Evolutionary conservation across 2,888 invertebrate genomes (phyloP).

Genomic region (Agapetus fuscipes): DNA sequence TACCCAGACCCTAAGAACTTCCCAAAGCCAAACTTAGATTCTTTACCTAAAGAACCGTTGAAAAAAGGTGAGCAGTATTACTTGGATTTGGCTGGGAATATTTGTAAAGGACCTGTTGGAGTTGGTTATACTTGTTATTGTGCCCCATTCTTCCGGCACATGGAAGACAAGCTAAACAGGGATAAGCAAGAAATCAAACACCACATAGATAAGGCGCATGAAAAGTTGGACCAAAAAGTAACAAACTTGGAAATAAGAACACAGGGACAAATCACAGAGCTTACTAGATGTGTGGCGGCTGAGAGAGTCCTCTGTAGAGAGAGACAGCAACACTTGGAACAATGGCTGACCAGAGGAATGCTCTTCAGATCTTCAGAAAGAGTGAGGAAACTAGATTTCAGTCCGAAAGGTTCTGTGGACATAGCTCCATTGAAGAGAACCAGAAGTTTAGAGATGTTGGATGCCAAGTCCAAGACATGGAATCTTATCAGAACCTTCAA

Average conservation of each 20-base stretch:
- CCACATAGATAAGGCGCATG: conserved; percentile 69
- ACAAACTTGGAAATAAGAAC: conserved; percentile 67
- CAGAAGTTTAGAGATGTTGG: conserved; percentile 60
- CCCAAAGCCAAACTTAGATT: conserved; percentile 76
- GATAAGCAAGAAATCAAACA: conserved; percentile 72
- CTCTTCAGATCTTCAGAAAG: conserved; percentile 48
- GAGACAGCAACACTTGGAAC: conserved; percentile 57
- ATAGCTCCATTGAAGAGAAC: conserved; percentile 55
- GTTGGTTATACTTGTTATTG: conserved; percentile 90
- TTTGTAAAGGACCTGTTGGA: conserved; percentile 91
- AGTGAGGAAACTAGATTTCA: conserved; percentile 37
- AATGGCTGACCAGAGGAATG: conserved; percentile 57
- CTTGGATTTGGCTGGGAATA: conserved; percentile 88
- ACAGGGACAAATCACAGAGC: conserved; percentile 58
- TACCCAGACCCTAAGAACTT: conserved; percentile 80
- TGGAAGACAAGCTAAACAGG: conserved; percentile 73
- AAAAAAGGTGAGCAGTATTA: conserved; percentile 89
- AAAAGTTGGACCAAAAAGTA: conserved; percentile 70
- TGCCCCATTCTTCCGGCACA: conserved; percentile 80
- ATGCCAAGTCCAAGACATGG: conserved; percentile 40
- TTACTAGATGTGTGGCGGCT: conserved; percentile 55
- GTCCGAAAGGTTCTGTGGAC: conserved; percentile 44
- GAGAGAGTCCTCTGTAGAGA: conserved; percentile 54
- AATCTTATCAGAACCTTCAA: conserved; percentile 37
- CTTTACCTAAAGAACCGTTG: conserved; percentile 76